Base-by-base conservation (phyloP, 2,113 vertebrate species). In the Leptocoma aspasia region DNA sequence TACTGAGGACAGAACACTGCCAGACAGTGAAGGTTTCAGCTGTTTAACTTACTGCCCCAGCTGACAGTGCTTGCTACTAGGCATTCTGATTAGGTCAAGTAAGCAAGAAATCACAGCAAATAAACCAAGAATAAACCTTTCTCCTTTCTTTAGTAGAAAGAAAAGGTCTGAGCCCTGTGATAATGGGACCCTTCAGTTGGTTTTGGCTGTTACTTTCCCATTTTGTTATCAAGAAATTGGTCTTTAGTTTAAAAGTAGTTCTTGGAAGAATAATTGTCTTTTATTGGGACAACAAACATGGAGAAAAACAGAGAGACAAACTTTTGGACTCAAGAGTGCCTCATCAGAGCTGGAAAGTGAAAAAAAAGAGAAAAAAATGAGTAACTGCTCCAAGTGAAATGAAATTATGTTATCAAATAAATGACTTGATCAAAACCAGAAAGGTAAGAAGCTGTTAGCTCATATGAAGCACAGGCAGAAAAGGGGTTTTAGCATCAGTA, bases 11-110 rank as follows among this genome's bases (percentile, higher is more conserved):
- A 76, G 41, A 79, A 50, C 54, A 18, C 49, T 82, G 81, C 35
- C 65, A 87, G 82, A 33, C 73, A 82, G 53, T 39, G 63, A 91
- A 61, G 78, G 16, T 84, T 95, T 94, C 86, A 89, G 70, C 77
- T 69, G 41, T 87, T 90, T 91, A 87, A 79, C 77, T 96, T 76
- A 84, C 65, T 79, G 41, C 82, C 83, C 80, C 70, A 73, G 63
- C 68, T 85, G 78, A 65, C 42, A 65, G 16, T 72, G 56, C 61
- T 91, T 90, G 89, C 82, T 66, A 87, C 54, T 42, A 79, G 80
- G 89, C 83, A 94, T 82, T 89, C 57, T 92, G 89, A 75, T 86
- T 72, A 94, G 86, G 86, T 89, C 84, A 95, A 86, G 75, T 59
- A 80, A 85, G 75, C 53, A 95, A 94, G 59, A 91, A 94, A 89